Evolutionary conservation across 2,113 vertebrate species (phyloP).

Genomic region (Labeo catla): DNA sequence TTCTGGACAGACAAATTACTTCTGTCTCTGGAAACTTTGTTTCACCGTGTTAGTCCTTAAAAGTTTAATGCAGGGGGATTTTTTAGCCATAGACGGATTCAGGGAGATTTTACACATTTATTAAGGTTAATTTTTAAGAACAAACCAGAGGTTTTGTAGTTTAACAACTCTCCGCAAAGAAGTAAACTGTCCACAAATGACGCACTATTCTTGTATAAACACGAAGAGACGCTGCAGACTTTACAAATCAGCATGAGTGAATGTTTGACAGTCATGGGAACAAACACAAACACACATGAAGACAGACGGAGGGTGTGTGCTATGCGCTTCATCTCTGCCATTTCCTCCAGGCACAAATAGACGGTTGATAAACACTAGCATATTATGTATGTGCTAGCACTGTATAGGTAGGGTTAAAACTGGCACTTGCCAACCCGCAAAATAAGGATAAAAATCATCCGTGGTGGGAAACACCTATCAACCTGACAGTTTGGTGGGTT

Average conservation of each 20-base stretch:
- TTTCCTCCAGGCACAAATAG: not conserved
- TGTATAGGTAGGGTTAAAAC: not conserved
- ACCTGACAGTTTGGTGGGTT: too few species aligned
- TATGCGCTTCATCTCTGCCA: not conserved
- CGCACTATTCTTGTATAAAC: constrained; percentile 4
- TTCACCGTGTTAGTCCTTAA: not conserved
- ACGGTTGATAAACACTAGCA: not conserved
- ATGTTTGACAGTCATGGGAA: constrained; percentile 15
- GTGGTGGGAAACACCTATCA: too few species aligned
- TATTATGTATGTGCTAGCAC: too few species aligned
- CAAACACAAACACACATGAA: not conserved
- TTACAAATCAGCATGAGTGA: constrained; percentile 10
- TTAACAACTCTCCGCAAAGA: not conserved
- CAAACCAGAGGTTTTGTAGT: not conserved
- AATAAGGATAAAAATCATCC: too few species aligned
- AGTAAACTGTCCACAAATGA: constrained; percentile 24
- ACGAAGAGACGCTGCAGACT: not conserved
- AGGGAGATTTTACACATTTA: not conserved
- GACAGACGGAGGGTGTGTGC: constrained; percentile 15
- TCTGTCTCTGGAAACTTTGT: not conserved
- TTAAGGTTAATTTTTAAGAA: constrained; percentile 16
- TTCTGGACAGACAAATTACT: not conserved
- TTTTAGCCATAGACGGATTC: not conserved
- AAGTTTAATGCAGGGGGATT: not conserved
- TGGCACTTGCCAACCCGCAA: not conserved